Conservation (phyloP, 2,113 vertebrate species). For the Pseudois nayaur region DNA sequence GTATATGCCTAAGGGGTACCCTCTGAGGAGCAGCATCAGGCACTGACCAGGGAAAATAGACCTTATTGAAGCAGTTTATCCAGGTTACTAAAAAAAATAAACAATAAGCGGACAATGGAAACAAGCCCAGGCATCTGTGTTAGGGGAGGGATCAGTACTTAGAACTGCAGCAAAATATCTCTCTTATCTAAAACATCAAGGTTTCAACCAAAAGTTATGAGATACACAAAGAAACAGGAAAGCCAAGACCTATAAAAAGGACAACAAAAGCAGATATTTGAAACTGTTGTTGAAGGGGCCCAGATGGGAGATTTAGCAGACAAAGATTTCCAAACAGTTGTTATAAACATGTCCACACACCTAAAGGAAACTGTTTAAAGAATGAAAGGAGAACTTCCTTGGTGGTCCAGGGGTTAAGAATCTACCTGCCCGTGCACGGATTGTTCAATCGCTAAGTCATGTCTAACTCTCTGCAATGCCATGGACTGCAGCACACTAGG, state of each 20-base stretch:
- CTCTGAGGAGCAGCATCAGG: neutral
- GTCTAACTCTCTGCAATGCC: neutral
- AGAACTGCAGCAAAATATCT: neutral
- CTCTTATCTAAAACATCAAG: neutral
- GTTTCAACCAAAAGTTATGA: neutral
- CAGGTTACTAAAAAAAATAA: neutral
- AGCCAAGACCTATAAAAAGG: neutral
- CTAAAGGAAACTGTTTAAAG: neutral
- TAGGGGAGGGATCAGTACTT: neutral
- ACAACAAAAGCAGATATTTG: neutral
- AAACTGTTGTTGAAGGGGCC: neutral
- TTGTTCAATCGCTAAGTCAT: neutral
- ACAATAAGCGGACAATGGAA: neutral
- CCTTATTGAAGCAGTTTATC: neutral
- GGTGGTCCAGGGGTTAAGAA: neutral
- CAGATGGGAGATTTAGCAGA: neutral
- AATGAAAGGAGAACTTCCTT: neutral
- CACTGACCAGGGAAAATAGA: neutral
- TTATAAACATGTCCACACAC: neutral
- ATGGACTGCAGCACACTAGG: neutral
- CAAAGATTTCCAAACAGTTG: neutral
- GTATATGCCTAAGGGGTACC: rapidly evolving
- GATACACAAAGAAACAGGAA: neutral
- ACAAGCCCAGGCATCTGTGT: too few species aligned
- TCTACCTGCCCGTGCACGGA: neutral